These are phyloP conservation scores for Nibea albiflora DNA, from an alignment of 2,113 vertebrate species.

Conservation along the genomic window DNA sequence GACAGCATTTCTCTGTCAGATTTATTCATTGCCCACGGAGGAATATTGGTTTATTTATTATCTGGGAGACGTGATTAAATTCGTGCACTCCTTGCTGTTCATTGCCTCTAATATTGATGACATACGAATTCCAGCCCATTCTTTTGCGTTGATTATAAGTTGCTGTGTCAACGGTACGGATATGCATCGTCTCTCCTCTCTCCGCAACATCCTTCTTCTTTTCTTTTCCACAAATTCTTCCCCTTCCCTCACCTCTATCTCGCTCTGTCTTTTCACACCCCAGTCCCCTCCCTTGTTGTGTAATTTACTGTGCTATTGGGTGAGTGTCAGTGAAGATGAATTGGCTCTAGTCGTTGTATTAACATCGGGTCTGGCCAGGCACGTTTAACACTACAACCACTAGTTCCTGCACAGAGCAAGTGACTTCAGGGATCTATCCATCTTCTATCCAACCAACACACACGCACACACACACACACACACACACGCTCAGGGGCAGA, in stretches of 20 bases:
- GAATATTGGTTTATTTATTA: conserved; percentile 61
- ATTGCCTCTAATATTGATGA: conserved; percentile 53
- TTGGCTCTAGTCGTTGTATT: conserved; percentile 58
- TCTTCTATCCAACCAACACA: conserved; percentile 49
- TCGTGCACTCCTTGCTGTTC: conserved; percentile 20
- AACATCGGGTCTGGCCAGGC: conserved; percentile 58
- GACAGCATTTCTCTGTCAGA: conserved; percentile 30
- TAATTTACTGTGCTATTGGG: conserved; percentile 74
- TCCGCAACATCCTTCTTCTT: not conserved
- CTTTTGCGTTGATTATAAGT: conserved; percentile 35
- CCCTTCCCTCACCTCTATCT: conserved; percentile 9
- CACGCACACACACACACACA: conserved; percentile 5
- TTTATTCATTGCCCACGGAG: conserved; percentile 18
- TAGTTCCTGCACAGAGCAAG: conserved; percentile 49
- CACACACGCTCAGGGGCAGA: not conserved
- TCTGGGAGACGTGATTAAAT: conserved; percentile 55
- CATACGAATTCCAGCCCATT: conserved; percentile 47
- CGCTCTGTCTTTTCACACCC: conserved; percentile 22
- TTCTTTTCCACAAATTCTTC: not conserved
- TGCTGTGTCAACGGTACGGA: conserved; percentile 16
- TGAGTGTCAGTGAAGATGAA: conserved; percentile 75
- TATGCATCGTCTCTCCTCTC: not conserved
- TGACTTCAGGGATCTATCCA: conserved; percentile 52
- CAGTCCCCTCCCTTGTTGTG: conserved; percentile 31
- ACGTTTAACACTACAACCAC: conserved; percentile 52